Evolutionary conservation across 2,888 invertebrate genomes (phyloP).

Genomic region (Callimorpha dominula): DNA sequence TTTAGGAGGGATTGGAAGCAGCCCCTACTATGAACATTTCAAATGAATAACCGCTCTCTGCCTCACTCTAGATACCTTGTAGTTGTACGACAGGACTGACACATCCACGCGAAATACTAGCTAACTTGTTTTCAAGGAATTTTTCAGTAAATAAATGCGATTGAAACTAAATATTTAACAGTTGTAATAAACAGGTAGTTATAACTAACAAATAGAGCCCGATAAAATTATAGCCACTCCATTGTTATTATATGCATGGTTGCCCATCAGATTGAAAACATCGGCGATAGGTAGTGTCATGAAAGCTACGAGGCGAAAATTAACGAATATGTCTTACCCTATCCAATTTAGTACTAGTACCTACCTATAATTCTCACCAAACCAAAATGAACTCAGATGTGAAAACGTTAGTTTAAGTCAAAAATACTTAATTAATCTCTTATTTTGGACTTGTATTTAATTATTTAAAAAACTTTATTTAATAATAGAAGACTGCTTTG

Average conservation of each 20-base stretch:
- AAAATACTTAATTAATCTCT: background rate
- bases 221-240: conserved; percentile 34
- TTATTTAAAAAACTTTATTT: background rate
- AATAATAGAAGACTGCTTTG: conserved; percentile 5
- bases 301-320: conserved; percentile 20
- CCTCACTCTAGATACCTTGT: conserved; percentile 43
- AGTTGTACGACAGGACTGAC: conserved; percentile 31
- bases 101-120: conserved; percentile 13
- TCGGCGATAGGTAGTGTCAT: conserved; percentile 31
- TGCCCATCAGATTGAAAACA: conserved; percentile 40
- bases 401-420: background rate
- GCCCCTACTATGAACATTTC: conserved; percentile 58
- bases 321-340: conserved; percentile 16
- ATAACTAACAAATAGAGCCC: conserved; percentile 42
- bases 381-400: background rate
- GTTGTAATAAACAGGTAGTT: conserved; percentile 25
- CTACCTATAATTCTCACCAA: background rate
- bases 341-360: conserved; percentile 12
- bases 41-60: conserved; percentile 41
- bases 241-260: conserved; percentile 51
- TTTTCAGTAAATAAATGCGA: conserved; percentile 46
- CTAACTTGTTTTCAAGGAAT: conserved; percentile 38
- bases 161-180: conserved; percentile 28
- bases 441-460: background rate
- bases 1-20: conserved; percentile 57